Percentiles rank a stretch among this genome's conserved stretches.
Evolutionary conservation across 1,140 invertebrate genomes (phyloP).

Genomic region (Colletes gigas): DNA sequence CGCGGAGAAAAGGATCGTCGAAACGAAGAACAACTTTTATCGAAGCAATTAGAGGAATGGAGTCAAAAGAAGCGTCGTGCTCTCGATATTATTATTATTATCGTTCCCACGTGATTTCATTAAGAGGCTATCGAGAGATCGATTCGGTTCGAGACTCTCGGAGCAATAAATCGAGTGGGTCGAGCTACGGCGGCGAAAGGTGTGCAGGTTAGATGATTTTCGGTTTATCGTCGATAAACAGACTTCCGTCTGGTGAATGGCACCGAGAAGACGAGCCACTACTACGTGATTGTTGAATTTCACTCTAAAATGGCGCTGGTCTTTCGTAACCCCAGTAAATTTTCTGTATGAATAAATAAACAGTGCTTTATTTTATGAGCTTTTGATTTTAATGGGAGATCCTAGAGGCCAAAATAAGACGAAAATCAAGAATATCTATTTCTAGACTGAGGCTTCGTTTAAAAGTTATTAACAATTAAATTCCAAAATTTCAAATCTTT

Average conservation of each 20-base stretch:
- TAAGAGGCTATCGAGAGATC: slow-evolving; percentile 28
- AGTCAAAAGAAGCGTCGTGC: slow-evolving; percentile 24
- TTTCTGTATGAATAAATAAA: too few relatives aligned
- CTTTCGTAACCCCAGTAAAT: too few relatives aligned
- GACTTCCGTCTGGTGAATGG: neutral
- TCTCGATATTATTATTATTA: slow-evolving; percentile 34
- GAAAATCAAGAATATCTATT: too few relatives aligned
- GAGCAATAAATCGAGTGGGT: slow-evolving; percentile 14
- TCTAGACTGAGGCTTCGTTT: too few relatives aligned
- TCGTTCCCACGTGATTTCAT: slow-evolving; percentile 39
- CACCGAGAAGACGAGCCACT: too few relatives aligned
- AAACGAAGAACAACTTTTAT: slow-evolving; percentile 8
- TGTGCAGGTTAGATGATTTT: neutral
- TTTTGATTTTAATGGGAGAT: too few relatives aligned
- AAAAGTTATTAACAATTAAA: too few relatives aligned
- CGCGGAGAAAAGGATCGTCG: slow-evolving; percentile 12
- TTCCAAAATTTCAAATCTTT: too few relatives aligned
- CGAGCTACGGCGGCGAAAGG: neutral
- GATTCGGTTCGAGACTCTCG: neutral
- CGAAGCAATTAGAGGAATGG: slow-evolving; percentile 36
- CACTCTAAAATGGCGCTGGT: too few relatives aligned
- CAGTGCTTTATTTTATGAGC: too few relatives aligned
- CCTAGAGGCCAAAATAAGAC: too few relatives aligned
- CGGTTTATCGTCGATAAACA: slow-evolving; percentile 17
- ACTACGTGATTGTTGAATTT: too few relatives aligned